Base-by-base conservation (phyloP, 2,113 vertebrate species). In the Cygnus atratus region DNA sequence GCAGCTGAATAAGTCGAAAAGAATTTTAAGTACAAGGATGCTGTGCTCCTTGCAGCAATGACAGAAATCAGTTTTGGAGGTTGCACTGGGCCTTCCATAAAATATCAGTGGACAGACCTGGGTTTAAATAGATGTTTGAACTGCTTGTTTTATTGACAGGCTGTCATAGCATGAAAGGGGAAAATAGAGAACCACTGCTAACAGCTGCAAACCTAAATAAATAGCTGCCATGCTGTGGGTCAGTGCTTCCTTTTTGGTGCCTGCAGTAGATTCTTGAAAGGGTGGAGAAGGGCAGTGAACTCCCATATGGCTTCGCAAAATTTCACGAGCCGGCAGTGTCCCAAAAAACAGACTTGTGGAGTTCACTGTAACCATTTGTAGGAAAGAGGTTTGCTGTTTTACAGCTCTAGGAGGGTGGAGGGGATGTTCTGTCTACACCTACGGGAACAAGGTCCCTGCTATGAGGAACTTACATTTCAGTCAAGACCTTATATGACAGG, bases 131-230 rank as follows among this genome's bases (percentile, higher is more conserved):
- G 77, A 26, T 46, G 87, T 89, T 79, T 83, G 5, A 91, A 66
- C 35, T 67, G 19, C 67, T 95, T 74, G 16, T 7, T 43, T 93
- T 89, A 75, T 93, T 95, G 93, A 72, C 61, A 75, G 83, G 35
- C 85, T 96, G 85, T 90, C 74, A 71, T 66, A 90, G 73, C 24
- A 14, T 55, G 72, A 87, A 90, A 77, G 39, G 62, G 55, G 43
- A 68, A 79, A 92, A 81, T 4, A 87, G 71, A 96, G 89, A 82
- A 39, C 79, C 1, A 3, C 90, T 90, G 43, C 78, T 87, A 93
- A 87, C 61, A 90, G 62, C 79, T 93, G 84, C 84, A 96, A 84
- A 75, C 48, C 25, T 71, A 83, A 95, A 93, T 92, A 87, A 95
- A 91, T 90, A 81, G 67, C 92, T 94, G 90, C 77, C 11, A 7